Evolutionary conservation across 2,888 invertebrate genomes (phyloP), one percentile per base, ranked within the genome.

Genomic region (Caenorhabditis sinica): DNA sequence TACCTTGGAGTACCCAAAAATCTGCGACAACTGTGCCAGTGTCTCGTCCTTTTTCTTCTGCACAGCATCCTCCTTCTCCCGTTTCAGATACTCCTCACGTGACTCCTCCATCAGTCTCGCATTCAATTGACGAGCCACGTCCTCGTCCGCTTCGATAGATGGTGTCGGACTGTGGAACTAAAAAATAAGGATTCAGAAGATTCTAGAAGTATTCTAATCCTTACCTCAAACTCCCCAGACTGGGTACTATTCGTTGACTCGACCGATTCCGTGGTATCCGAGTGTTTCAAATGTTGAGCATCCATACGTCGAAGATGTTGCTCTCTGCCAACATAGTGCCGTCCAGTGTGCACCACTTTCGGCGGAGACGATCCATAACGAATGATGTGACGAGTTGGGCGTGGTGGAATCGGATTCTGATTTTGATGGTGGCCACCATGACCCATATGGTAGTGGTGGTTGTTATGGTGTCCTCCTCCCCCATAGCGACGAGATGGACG

Each of bases 1-100:
- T 13, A 76, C 76, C 68, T 85, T 85, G 11, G 65, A 40, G 23
- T 85, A 85, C 4, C 85, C 85, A 71, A 85, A 85, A 40, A 85
- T 85, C 45, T 85, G 85, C n/a, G 85, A 85, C 40, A 82, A 45
- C 23, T 76, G 68, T 0, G 85, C 85, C 20, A 85, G 30, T n/a
- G 69, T n/a, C 45, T 85, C 85, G 43, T 85, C 85, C n/a, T 51
- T 74, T 56, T 63, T 69, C 58, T 60, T 58, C 53, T 74, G 74
- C 43, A 69, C 72, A 69, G 49, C 36, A 49, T 53, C 77, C 49
- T 25, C 25, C 20, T 72, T 63, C 36, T 56, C 20, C 11, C 58
- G 13, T 30, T 53, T 15, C 45, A 61, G 45, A 20, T 66, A 51
- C 51, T 84, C 76, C 1, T 28, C 30, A 5, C 69, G 33, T 11